Conservation (phyloP, 2,888 invertebrate genomes). For the Leucophenga montana region DNA sequence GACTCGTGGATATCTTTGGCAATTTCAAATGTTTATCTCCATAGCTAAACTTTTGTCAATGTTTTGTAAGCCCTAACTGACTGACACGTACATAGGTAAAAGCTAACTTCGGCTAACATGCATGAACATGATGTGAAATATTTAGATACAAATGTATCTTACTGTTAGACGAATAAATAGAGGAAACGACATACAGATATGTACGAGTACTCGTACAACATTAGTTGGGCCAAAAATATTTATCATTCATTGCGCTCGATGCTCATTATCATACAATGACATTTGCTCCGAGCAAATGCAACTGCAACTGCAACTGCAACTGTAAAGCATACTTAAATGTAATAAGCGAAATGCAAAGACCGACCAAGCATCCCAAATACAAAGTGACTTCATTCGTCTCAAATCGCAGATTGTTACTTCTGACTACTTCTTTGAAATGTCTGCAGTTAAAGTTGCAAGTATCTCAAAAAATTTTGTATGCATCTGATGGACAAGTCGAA, state of each 20-base stretch:
- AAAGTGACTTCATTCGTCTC: slow-evolving; percentile 16
- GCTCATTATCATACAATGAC: slow-evolving; percentile 67
- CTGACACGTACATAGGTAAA: too few relatives aligned
- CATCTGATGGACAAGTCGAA: slow-evolving; percentile 64
- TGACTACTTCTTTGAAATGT: slow-evolving; percentile 10
- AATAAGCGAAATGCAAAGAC: not conserved
- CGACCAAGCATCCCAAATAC: not conserved
- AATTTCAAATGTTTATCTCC: too few relatives aligned
- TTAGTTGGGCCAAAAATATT: not conserved
- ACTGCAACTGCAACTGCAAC: too few relatives aligned
- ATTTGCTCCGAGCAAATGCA: slow-evolving; percentile 49
- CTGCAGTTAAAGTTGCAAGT: slow-evolving; percentile 36
- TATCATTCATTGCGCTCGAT: slow-evolving; percentile 18
- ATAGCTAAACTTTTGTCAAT: too few relatives aligned
- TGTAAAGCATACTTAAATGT: slow-evolving; percentile 44
- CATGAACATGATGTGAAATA: not conserved
- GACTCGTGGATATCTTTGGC: too few relatives aligned
- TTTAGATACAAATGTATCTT: slow-evolving; percentile 5
- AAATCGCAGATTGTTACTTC: not conserved
- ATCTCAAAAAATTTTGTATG: slow-evolving; percentile 63
- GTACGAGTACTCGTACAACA: not conserved
- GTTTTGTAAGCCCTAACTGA: too few relatives aligned
- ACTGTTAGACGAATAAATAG: not conserved
- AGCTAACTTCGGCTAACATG: not conserved
- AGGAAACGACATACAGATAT: not conserved